Percentiles rank a stretch among this genome's conserved stretches.
Conservation (phyloP, 2,797 vertebrate species). For the Paedocypris micromegethes region DNA sequence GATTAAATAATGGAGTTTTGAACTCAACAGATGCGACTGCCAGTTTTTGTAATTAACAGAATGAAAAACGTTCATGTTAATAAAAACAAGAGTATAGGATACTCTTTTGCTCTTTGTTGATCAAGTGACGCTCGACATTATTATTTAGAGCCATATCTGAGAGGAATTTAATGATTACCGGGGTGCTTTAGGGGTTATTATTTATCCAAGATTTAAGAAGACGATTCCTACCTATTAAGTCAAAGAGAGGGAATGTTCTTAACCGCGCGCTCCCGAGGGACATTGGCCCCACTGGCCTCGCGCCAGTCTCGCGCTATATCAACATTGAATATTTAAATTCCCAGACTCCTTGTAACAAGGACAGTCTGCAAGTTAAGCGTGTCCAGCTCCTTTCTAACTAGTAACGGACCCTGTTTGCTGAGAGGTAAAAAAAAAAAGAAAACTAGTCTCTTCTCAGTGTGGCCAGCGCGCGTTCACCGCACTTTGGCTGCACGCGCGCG, state of each 20-base stretch:
- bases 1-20: too few relatives aligned
- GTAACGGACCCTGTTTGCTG: slow-evolving; percentile 15
- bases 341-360: slow-evolving; percentile 93
- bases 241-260: slow-evolving; percentile 71
- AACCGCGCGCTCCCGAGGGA: slow-evolving; percentile 67
- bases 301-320: slow-evolving; percentile 90
- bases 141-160: slow-evolving; percentile 30
- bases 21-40: too few relatives aligned
- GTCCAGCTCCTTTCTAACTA: slow-evolving; percentile 75
- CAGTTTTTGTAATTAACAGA: too few relatives aligned
- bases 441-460: slow-evolving; percentile 31
- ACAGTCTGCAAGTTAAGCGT: slow-evolving; percentile 87
- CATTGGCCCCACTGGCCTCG: slow-evolving; percentile 68
- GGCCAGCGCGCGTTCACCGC: slow-evolving; percentile 35
- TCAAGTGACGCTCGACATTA: slow-evolving; percentile 7
- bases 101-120: too few relatives aligned
- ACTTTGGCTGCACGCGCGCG: slow-evolving; percentile 26
- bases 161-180: slow-evolving; percentile 42
- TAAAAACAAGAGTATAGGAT: too few relatives aligned
- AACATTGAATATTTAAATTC: slow-evolving; percentile 99
- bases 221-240: slow-evolving; percentile 77
- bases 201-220: slow-evolving; percentile 65
- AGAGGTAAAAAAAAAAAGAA: neutral
- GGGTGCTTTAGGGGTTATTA: slow-evolving; percentile 55
- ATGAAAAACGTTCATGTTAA: too few relatives aligned